phyloP scores from a whole-genome alignment of 2,888 invertebrate genomes.

The Xanthia togata region DNA sequence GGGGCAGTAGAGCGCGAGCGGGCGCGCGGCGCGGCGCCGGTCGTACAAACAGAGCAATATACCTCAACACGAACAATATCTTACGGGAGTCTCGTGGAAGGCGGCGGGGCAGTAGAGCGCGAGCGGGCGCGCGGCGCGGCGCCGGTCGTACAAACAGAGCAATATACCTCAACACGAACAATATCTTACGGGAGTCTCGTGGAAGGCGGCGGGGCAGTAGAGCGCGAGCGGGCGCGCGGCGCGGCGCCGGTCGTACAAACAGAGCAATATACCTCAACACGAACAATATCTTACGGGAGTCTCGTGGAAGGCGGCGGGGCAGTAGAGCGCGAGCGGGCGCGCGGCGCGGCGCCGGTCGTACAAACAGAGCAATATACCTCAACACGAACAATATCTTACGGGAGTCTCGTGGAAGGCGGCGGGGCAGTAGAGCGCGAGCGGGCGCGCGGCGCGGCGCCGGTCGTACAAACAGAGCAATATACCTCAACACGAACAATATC shows the following conservation, averaged over 20 bases:
- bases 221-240: slow-evolving; percentile 87
- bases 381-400: slow-evolving; percentile 70
- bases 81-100: slow-evolving; percentile 68
- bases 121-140: slow-evolving; percentile 89
- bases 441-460: slow-evolving; percentile 89
- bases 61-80: too few relatives aligned
- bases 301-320: slow-evolving; percentile 84
- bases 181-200: slow-evolving; percentile 65
- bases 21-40: slow-evolving; percentile 89
- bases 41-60: too few relatives aligned
- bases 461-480: too few relatives aligned
- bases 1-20: slow-evolving; percentile 92
- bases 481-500: too few relatives aligned
- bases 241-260: slow-evolving; percentile 94
- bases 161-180: too few relatives aligned
- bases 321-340: slow-evolving; percentile 91
- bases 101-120: slow-evolving; percentile 91
- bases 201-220: slow-evolving; percentile 90
- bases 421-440: slow-evolving; percentile 92
- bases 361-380: too few relatives aligned
- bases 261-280: too few relatives aligned
- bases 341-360: slow-evolving; percentile 92
- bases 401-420: slow-evolving; percentile 63
- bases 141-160: slow-evolving; percentile 94
- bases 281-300: slow-evolving; percentile 66